Evolutionary conservation across 2,113 vertebrate species (phyloP), one percentile per base, ranked within the genome.

Genomic region (Plectropomus leopardus): DNA sequence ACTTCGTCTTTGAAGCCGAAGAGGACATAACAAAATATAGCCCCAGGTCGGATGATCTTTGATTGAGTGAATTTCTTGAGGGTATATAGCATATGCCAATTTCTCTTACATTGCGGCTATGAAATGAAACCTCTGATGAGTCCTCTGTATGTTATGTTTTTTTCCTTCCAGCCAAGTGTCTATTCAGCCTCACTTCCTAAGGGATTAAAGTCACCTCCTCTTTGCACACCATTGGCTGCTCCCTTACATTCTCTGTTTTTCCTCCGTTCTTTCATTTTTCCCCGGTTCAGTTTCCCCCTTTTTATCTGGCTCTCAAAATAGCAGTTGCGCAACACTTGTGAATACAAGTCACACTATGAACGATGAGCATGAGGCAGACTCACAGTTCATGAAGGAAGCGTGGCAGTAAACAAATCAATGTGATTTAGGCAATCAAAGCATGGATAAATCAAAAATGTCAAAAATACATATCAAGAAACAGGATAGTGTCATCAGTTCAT

Each of bases 331-430:
- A 36, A 36, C 34, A 36, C 34, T 48, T 16, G 0, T 73, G 47
- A 55, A 73, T 24, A 47, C 53, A 30, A 10, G 55, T 66, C 40
- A 19, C 42, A 28, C 24, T 47, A 19, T 26, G 32, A 76, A 51
- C 1, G 15, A 70, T 15, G 21, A 50, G 47, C 55, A 7, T 15
- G 15, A 55, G n/a, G 55, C 36, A 5, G 32, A 44, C 51, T 72
- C 24, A 13, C 16, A 32, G 76, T 24, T 63, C 40, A 57, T 17
- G 30, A 57, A 42, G 57, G 45, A 71, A 71, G 53, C 1, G 11
- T 51, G 21, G 61, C 74, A 19, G 68, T 57, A 34, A 78, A 78
- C 71, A 68, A 30, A 26, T 57, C 55, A 42, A 16, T 40, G 32
- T 5, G 23, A 47, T 68, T 24, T 26, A 4, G 21, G 45, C 19